Evolutionary conservation across 2,888 invertebrate species (phyloP).

Genomic region (Chouioia cunea): DNA sequence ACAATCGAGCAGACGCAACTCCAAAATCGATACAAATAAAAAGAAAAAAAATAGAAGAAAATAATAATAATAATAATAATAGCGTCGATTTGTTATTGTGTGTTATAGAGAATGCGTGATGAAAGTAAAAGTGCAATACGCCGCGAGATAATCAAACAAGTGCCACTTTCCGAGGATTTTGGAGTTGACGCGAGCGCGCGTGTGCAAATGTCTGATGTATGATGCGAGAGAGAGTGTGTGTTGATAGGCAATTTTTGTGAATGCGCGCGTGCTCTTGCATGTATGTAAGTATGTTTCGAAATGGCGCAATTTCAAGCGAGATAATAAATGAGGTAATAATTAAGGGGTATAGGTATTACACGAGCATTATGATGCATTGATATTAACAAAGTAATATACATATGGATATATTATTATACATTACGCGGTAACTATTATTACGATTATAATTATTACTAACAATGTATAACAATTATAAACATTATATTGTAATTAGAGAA

Average conservation of each 20-base stretch:
- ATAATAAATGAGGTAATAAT: conserved; percentile 50
- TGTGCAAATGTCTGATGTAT: conserved; percentile 14
- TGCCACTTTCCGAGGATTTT: conserved; percentile 45
- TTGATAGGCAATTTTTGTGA: neutral
- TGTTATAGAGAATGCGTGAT: conserved; percentile 4
- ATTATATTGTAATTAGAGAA: conserved; percentile 65
- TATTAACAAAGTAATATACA: conserved; percentile 53
- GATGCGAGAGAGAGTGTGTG: neutral
- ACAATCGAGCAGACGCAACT: conserved; percentile 39
- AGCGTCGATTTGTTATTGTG: conserved; percentile 13
- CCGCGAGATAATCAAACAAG: conserved; percentile 45
- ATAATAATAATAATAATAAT: conserved; percentile 19
- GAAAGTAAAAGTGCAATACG: neutral
- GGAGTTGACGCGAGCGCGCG: conserved; percentile 29
- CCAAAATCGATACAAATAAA: conserved; percentile 35
- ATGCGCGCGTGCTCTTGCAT: conserved; percentile 39
- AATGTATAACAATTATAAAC: conserved; percentile 59
- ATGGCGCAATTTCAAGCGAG: conserved; percentile 5
- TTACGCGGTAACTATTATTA: conserved; percentile 57
- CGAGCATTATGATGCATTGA: conserved; percentile 59
- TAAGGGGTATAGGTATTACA: conserved; percentile 51
- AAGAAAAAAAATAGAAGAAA: conserved; percentile 33
- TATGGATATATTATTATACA: conserved; percentile 55
- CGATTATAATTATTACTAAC: conserved; percentile 58
- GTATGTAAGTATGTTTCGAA: conserved; percentile 48